A percentile compares a stretch with the other conserved stretches of the same genome.
Conservation (phyloP, 2,113 vertebrate genomes). For the Semnopithecus entellus region DNA sequence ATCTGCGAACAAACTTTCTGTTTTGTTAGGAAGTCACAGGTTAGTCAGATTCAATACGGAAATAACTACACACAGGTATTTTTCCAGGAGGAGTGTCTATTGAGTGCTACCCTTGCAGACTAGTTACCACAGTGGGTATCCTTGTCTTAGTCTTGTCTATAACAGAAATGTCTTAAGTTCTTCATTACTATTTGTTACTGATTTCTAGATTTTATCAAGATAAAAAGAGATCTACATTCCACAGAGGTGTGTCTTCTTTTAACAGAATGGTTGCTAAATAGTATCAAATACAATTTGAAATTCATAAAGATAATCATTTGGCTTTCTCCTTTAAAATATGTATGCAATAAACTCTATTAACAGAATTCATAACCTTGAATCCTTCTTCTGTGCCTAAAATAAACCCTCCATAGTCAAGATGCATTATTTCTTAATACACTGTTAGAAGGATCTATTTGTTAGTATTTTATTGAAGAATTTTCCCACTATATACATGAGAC, state of each 20-base stretch:
- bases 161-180: not conserved
- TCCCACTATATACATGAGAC: not conserved
- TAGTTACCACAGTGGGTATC: not conserved
- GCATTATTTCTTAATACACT: not conserved
- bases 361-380: not conserved
- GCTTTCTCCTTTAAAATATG: not conserved
- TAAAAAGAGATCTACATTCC: not conserved
- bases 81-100: not conserved
- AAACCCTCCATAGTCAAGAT: not conserved
- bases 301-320: not conserved
- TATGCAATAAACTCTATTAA: not conserved
- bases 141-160: not conserved
- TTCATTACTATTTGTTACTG: not conserved
- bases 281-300: not conserved
- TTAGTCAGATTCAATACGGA: not conserved
- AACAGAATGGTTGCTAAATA: not conserved
- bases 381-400: not conserved
- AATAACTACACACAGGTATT: not conserved
- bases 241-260: not conserved
- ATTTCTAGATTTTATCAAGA: not conserved
- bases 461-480: not conserved
- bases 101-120: not conserved
- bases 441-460: not conserved
- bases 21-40: not conserved
- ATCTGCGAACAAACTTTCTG: not conserved